Conservation (phyloP, 2,113 vertebrate genomes). For the Pungitius pungitius region DNA sequence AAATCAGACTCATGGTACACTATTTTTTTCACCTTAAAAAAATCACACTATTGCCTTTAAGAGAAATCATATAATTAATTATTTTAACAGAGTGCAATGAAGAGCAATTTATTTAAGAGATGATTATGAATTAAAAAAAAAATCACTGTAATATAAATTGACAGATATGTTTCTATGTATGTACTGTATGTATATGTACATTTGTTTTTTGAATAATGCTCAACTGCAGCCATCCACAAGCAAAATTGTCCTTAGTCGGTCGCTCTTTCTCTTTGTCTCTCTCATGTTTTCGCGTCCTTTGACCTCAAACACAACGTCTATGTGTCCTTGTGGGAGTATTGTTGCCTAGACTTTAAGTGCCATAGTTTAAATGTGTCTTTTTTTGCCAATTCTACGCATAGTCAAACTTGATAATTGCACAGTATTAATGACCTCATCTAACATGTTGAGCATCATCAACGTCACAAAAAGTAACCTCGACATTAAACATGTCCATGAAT, state of each 20-base stretch:
- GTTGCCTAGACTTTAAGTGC: constrained; percentile 47
- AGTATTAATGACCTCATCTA: constrained; percentile 80
- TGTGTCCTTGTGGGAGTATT: constrained; percentile 29
- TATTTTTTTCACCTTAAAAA: constrained; percentile 81
- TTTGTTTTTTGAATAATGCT: constrained; percentile 59
- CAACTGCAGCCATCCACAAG: constrained; percentile 63
- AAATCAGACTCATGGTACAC: constrained; percentile 81
- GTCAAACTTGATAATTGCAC: constrained; percentile 78
- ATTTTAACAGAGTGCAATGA: constrained; percentile 87
- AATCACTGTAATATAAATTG: constrained; percentile 81
- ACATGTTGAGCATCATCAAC: constrained; percentile 74
- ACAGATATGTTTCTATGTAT: constrained; percentile 78
- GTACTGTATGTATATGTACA: constrained; percentile 73
- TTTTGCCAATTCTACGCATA: constrained; percentile 59
- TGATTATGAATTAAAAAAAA: constrained; percentile 77
- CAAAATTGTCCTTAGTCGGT: constrained; percentile 50
- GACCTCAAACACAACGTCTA: constrained; percentile 58
- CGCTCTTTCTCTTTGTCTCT: constrained; percentile 45
- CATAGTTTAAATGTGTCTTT: constrained; percentile 38
- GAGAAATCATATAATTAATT: constrained; percentile 82
- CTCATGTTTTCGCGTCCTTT: constrained; percentile 50
- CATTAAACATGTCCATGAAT: constrained; percentile 69
- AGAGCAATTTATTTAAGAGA: constrained; percentile 82
- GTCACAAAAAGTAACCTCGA: constrained; percentile 72
- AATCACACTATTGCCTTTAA: constrained; percentile 85